phyloP scores from a whole-genome alignment of 2,113 vertebrate species.

The Pardalotus punctatus region DNA sequence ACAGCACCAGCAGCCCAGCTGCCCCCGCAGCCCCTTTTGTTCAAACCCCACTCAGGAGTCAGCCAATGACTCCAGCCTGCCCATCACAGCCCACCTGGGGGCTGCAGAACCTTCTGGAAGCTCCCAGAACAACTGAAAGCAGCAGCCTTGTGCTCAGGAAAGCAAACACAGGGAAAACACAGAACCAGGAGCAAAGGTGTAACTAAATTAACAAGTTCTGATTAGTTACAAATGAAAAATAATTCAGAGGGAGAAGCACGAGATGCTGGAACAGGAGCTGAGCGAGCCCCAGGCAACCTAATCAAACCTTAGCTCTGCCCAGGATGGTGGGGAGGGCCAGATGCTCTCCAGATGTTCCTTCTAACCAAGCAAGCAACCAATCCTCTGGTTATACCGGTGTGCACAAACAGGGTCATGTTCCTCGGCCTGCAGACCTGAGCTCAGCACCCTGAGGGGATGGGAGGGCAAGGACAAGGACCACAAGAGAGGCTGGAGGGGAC shows the following conservation, averaged over 20 bases:
- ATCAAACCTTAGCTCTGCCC: too few species aligned
- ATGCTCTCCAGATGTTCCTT: neutral
- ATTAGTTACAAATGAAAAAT: neutral
- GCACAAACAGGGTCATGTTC: rapidly evolving
- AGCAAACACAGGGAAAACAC: rapidly evolving
- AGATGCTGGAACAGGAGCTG: neutral
- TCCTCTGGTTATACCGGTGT: rapidly evolving
- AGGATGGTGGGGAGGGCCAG: too few species aligned
- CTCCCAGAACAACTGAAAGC: neutral
- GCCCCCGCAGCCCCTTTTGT: rapidly evolving
- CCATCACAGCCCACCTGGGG: neutral
- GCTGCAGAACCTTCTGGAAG: neutral
- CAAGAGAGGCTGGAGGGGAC: rapidly evolving
- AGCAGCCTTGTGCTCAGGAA: rapidly evolving
- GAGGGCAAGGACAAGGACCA: neutral
- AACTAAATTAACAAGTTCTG: neutral
- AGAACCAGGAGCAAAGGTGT: neutral
- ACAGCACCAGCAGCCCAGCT: rapidly evolving
- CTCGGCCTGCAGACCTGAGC: rapidly evolving
- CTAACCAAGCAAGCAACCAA: too few species aligned
- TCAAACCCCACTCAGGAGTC: neutral
- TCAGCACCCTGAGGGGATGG: too few species aligned
- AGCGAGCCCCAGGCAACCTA: neutral
- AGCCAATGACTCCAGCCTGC: too few species aligned
- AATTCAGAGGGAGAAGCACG: neutral